These are phyloP conservation scores for Aurelia aurita DNA, from an alignment of 30 jellyfish, hydroid and myxozoan species.

Conservation along the genomic window DNA sequence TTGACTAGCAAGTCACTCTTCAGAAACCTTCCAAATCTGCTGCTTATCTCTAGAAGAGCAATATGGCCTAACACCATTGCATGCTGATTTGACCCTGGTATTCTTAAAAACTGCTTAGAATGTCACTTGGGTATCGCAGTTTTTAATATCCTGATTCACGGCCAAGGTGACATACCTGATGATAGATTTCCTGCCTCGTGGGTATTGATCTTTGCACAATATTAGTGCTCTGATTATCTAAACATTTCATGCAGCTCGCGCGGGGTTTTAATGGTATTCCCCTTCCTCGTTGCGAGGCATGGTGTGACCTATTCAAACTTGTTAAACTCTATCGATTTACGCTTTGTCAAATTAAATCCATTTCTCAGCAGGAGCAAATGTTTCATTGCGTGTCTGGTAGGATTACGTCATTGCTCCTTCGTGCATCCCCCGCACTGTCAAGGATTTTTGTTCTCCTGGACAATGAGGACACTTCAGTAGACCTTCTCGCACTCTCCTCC, in stretches of 20 bases:
- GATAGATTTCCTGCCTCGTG: constrained; percentile 51
- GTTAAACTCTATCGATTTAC: too few species aligned
- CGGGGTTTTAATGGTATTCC: neutral
- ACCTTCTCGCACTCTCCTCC: too few species aligned
- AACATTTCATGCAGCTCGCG: constrained; percentile 7
- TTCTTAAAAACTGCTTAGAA: constrained; percentile 19
- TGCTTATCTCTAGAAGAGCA: constrained; percentile 17
- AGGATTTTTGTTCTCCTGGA: too few species aligned
- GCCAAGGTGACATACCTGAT: neutral
- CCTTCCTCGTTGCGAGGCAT: neutral
- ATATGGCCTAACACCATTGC: constrained; percentile 48
- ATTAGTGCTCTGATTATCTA: neutral
- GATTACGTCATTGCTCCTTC: too few species aligned
- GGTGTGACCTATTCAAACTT: neutral
- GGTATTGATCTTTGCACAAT: constrained; percentile 31
- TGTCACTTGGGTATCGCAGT: constrained; percentile 53
- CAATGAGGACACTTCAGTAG: too few species aligned
- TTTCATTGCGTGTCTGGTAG: too few species aligned
- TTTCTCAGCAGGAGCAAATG: too few species aligned
- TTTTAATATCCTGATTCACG: constrained; percentile 45
- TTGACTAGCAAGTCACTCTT: constrained; percentile 24
- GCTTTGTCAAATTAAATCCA: too few species aligned
- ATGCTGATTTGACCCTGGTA: constrained; percentile 67
- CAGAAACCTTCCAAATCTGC: constrained; percentile 1
- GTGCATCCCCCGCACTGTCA: too few species aligned